Conservation (phyloP, 2,113 vertebrate genomes). For the Hymenochirus boettgeri region DNA sequence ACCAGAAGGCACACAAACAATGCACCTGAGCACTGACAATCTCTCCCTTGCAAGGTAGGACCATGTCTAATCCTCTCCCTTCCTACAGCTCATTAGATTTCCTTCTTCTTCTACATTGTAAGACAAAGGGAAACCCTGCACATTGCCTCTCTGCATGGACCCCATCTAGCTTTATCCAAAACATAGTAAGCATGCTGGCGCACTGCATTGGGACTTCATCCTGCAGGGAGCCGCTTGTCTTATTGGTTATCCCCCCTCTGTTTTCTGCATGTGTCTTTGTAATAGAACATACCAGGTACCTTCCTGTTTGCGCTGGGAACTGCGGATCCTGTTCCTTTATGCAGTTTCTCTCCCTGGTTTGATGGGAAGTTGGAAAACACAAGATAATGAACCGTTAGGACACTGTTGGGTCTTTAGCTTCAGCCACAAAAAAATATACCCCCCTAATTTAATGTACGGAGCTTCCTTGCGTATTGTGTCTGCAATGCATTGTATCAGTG, state of each 20-base stretch:
- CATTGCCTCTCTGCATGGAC: neutral
- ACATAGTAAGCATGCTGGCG: constrained; percentile 1
- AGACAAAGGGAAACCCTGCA: constrained; percentile 21
- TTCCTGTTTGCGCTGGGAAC: constrained; percentile 11
- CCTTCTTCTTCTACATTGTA: neutral
- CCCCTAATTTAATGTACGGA: neutral
- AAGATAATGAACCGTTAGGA: neutral
- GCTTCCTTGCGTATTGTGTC: neutral
- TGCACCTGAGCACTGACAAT: constrained; percentile 16
- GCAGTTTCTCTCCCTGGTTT: constrained; percentile 8
- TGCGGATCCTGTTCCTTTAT: neutral
- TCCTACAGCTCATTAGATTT: too few relatives aligned
- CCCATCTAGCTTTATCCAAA: neutral
- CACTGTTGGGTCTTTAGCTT: neutral
- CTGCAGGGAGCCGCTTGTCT: constrained; percentile 11
- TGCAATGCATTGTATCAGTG: neutral
- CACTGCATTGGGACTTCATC: constrained; percentile 1
- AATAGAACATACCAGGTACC: neutral
- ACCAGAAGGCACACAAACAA: constrained; percentile 14
- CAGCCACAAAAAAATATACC: neutral
- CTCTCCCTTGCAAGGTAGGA: constrained; percentile 35
- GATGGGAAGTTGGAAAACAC: constrained; percentile 18
- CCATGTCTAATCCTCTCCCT: constrained; percentile 3
- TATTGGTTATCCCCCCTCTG: neutral
- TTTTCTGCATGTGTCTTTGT: neutral